Base-by-base conservation (phyloP, 2,888 invertebrate genomes). In the Abscondita cerata region DNA sequence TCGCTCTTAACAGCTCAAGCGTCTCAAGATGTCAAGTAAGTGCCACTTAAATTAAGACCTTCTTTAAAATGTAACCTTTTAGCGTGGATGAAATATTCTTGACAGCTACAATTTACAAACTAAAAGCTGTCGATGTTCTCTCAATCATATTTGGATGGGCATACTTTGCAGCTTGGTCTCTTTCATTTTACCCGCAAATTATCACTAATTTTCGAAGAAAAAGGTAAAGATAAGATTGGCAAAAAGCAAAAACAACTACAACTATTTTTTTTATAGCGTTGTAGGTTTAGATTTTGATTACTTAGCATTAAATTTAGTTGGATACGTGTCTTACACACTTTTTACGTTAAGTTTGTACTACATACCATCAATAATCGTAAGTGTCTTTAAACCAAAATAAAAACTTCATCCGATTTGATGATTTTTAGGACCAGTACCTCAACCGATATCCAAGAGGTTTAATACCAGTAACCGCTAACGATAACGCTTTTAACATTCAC, bases 221-320 rank as follows among this genome's bases (percentile, higher is more conserved):
- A 83, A 88, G 87, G 87, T 87, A 72, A 67, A 11, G 56, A 53
- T 18, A 13, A 25, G 2, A 6, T 25, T 25, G n/a, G n/a, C n/a
- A n/a, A n/a, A n/a, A n/a, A n/a, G n/a, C n/a, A n/a, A n/a, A n/a
- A n/a, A n/a, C n/a, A n/a, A n/a, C n/a, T n/a, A n/a, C n/a, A 19
- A 13, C n/a, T n/a, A n/a, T n/a, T n/a, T n/a, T n/a, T 15, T 15
- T 15, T 40, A 13, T 44, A 98, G 98, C 81, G 98, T 99, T 31
- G 89, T 96, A 63, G 99, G 99, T 0, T 82, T 99, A 38, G 98
- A 96, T 81, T 98, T 99, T 78, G 98, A 99, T 79, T 99, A 95
- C 78, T 75, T 98, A 13, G 86, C 89, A 0, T 82, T 98, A 40
- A 99, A 99, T 77, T 82, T 98, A 20, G 88, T 96, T 73, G 99